A percentile compares a stretch with the other conserved stretches of the same genome.
Conservation (phyloP, 30 jellyfish, hydroid and myxozoan species). For the Chrysaora quinquecirrha region DNA sequence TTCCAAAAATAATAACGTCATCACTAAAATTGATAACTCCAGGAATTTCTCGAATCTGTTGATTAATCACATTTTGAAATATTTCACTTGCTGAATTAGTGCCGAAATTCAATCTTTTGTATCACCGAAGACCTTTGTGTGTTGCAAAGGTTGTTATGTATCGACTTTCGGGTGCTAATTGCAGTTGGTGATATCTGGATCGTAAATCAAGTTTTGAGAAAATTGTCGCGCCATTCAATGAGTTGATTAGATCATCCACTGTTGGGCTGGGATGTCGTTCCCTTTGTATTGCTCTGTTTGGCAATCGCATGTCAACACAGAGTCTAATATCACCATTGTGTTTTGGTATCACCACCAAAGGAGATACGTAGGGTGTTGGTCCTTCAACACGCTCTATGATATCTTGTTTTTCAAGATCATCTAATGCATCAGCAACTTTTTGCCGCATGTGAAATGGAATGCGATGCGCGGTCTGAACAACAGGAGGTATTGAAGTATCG, state of each 20-base stretch:
- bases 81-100: too few species aligned
- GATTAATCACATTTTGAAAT: too few species aligned
- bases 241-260: conserved; percentile 17
- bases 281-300: conserved; percentile 26
- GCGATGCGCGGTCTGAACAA: not conserved
- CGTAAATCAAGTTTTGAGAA: conserved; percentile 31
- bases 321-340: not conserved
- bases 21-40: too few species aligned
- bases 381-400: not conserved
- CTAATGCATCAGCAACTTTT: not conserved
- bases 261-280: conserved; percentile 43
- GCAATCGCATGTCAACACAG: conserved; percentile 1
- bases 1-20: too few species aligned
- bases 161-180: too few species aligned
- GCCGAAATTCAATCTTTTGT: too few species aligned
- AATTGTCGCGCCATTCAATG: conserved; percentile 20
- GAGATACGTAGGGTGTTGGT: not conserved
- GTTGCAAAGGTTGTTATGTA: too few species aligned
- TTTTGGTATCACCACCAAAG: not conserved
- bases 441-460: not conserved
- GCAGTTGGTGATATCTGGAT: too few species aligned
- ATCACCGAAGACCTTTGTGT: too few species aligned
- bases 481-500: not conserved
- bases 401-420: not conserved
- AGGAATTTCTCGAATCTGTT: too few species aligned